Base-by-base conservation (phyloP, 2,797 vertebrate species). In the Emys orbicularis region DNA sequence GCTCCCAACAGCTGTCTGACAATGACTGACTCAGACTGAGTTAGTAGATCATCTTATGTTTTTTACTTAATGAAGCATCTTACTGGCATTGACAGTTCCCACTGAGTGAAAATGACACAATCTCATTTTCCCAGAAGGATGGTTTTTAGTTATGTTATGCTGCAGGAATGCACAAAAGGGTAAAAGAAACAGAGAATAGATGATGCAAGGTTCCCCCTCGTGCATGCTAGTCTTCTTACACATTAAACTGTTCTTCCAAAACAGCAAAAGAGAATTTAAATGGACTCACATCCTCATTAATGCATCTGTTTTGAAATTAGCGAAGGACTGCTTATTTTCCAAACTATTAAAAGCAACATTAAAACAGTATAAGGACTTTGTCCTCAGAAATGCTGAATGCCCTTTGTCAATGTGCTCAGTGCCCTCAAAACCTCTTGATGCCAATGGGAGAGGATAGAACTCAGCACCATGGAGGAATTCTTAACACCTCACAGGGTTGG, bases 61-160 rank as follows among this genome's bases (percentile, higher is more conserved):
- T 93, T 92, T 94, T 79, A 84, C 90, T 97, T 96, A 96, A 97
- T 95, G 95, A 94, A 96, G 90, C 91, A 97, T 97, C 92, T 93
- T 94, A 91, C 72, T 94, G 86, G 84, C 82, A 96, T 81, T 96
- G 96, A 97, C 95, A 97, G 95, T 94, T 97, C 96, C 95, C 56
- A 90, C 83, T 50, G 91, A 96, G 82, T 95, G 89, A 81, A 94
- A 92, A 97, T 93, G 90, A 93, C 79, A 95, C 84, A 94, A 95
- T 93, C 59, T 90, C 89, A 97, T 95, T 97, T 97, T 93, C 91
- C 92, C 89, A 97, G 90, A 84, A 95, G 92, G 86, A 97, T 95
- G 83, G 61, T 91, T 72, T 96, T 97, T 93, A 89, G 93, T 90
- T 96, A 88, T 97, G 96, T 95, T 96, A 95, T 94, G 59, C 23